Percentiles rank a stretch among this genome's conserved stretches.
Conservation (phyloP, 2,113 vertebrate genomes). For the Tinamus guttatus region DNA sequence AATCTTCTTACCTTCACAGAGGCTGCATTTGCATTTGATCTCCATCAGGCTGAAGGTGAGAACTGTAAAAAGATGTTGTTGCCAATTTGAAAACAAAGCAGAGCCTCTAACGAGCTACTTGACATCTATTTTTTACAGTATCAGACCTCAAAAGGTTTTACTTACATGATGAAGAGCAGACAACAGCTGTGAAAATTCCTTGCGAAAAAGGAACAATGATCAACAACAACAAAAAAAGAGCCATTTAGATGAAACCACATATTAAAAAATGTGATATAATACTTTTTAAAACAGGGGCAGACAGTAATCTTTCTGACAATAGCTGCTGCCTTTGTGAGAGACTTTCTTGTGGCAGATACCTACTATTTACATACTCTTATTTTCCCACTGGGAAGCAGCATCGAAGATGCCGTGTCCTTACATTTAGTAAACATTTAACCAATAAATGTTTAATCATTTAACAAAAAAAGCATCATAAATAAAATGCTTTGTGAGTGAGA, state of each 20-base stretch:
- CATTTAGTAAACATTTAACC: conserved; percentile 66
- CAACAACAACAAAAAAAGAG: conserved; percentile 23
- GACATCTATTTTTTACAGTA: conserved; percentile 55
- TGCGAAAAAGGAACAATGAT: conserved; percentile 2
- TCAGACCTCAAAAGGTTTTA: conserved; percentile 60
- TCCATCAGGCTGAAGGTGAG: conserved; percentile 12
- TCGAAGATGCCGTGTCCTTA: conserved; percentile 24
- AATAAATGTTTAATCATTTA: conserved; percentile 60
- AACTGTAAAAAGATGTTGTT: conserved; percentile 25
- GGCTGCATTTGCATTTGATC: conserved; percentile 22
- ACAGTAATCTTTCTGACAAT: conserved; percentile 12
- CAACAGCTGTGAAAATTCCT: neutral
- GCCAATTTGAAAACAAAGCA: conserved; percentile 39
- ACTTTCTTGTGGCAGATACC: neutral
- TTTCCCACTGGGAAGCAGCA: conserved; percentile 18
- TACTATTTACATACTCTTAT: neutral
- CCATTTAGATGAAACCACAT: neutral
- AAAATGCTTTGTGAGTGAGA: conserved; percentile 52
- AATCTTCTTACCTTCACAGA: neutral
- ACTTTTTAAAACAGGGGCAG: conserved; percentile 8
- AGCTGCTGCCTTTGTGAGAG: neutral
- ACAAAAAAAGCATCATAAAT: conserved; percentile 66
- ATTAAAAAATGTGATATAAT: conserved; percentile 30
- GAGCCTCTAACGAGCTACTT: conserved; percentile 39
- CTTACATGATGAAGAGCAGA: conserved; percentile 45